Evolutionary conservation across 2,113 vertebrate species (phyloP), one percentile per base, ranked within the genome.

Genomic region (Syngnathus floridae): DNA sequence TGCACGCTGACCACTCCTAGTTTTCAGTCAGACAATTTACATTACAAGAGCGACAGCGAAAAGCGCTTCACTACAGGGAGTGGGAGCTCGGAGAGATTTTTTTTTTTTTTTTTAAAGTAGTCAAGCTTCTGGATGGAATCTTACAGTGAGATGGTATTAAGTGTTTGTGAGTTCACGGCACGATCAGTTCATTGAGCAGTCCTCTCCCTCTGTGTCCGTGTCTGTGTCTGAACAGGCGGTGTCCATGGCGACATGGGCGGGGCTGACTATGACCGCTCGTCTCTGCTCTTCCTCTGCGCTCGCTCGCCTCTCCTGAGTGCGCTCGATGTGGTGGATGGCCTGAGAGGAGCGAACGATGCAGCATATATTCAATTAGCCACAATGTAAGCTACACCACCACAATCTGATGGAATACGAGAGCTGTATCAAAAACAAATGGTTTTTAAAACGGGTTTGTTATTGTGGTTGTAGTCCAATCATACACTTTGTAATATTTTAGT

Each of bases 311-410:
- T 96, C 95, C 84, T 93, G 95, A 1, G 94, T 93, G 73, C 97
- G 95, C 76, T 99, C 96, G 3, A 98, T 99, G 87, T 99, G 97
- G 89, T 99, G 97, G 88, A 99, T 99, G 0, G 96, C 96, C 97
- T 98, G 81, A 4, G n/a, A 4, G 3, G 22, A 58, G 52, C 17
- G 6, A 17, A 48, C 7, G 31, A 17, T 10, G 45, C 26, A n/a
- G 59, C 40, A 43, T 45, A 49, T 64, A 36, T 49, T 64, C 61
- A 19, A 22, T 26, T 54, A 12, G 19, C 12, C 59, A 61, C 3
- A 61, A 22, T 22, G 17, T 26, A n/a, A 60, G 57, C 37, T 60
- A n/a, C 57, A 61, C 13, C 12, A 43, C 40, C 21, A 16, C 11
- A 61, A 14, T 61, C 17, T 12, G 38, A 19, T 59, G 35, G 13